These are phyloP conservation scores for Metacarcinus magister DNA, from an alignment of 2,888 invertebrate species.

Conservation along the genomic window DNA sequence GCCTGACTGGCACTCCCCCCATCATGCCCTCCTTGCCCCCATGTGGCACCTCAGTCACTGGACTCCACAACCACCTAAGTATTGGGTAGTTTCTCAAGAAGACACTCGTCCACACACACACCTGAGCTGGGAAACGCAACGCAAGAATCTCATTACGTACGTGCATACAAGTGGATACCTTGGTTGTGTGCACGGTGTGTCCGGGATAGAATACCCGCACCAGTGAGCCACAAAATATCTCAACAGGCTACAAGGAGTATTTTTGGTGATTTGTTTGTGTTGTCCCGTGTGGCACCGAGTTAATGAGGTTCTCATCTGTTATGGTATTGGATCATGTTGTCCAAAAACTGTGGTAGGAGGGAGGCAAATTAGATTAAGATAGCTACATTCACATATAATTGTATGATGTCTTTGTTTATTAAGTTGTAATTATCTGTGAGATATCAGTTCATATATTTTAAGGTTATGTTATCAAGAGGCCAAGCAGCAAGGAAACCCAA, in stretches of 20 bases:
- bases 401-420: slow-evolving; percentile 66
- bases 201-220: background rate
- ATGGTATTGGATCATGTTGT: background rate
- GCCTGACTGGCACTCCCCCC: slow-evolving; percentile 74
- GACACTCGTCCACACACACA: background rate
- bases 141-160: slow-evolving; percentile 42
- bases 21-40: slow-evolving; percentile 71
- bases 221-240: background rate
- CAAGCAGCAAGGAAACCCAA: slow-evolving; percentile 26
- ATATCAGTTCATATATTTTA: slow-evolving; percentile 66
- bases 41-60: slow-evolving; percentile 37
- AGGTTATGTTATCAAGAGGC: slow-evolving; percentile 61
- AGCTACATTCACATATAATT: slow-evolving; percentile 60
- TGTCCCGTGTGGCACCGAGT: background rate
- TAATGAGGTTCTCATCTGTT: slow-evolving; percentile 53
- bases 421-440: slow-evolving; percentile 74
- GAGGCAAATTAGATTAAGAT: slow-evolving; percentile 69
- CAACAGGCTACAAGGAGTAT: background rate
- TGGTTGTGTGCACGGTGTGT: background rate
- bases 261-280: slow-evolving; percentile 30
- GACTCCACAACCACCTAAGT: slow-evolving; percentile 17
- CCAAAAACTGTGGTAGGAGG: slow-evolving; percentile 60
- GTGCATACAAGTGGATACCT: background rate
- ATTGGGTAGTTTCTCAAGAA: slow-evolving; percentile 37
- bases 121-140: background rate